Evolutionary conservation across 2,797 vertebrate genomes (phyloP), one percentile per base, ranked within the genome.

Genomic region (Neomorphus geoffroyi): DNA sequence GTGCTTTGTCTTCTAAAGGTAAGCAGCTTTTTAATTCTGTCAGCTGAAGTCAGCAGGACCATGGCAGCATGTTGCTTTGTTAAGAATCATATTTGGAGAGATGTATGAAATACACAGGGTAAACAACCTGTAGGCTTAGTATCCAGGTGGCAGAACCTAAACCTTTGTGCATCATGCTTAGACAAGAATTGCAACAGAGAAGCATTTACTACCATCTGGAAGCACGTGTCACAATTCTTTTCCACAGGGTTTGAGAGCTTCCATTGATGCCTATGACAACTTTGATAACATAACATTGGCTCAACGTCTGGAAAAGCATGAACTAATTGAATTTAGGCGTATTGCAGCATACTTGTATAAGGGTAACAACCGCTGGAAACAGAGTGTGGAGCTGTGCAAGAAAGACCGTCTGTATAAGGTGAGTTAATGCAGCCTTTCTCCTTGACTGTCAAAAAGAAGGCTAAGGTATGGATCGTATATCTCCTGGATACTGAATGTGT

Each of bases 341-440:
- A 99, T 99, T 24, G 98, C 99, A 18, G 98, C 99, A 0, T 99
- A 98, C 88, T 97, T 99, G 61, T 99, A 99, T 97, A 99, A 99
- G 91, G 98, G 98, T 39, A 99, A 98, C 96, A 98, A 98, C 96
- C 98, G 98, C 86, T 99, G 99, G 99, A 98, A 98, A 93, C 99
- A 99, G 97, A 99, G 99, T 1, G 98, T 99, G 73, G 99, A 99
- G 95, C 98, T 99, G 27, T 99, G 99, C 97, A 99, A 99, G 98
- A 99, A 98, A 78, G 99, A 99, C 96, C 98, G 96, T 54, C 98
- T 99, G 66, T 99, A 99, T 95, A 99, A 99, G 98, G 98, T 98
- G 32, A 39, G 96, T 64, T 78, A 24, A 30, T 28, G 24, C 48
- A 26, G 18, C 35, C 39, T 77, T 65, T 48, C n/a, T 67, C n/a